Evolutionary conservation across 2,797 vertebrate genomes (phyloP).

Genomic region (Crax fasciolata): DNA sequence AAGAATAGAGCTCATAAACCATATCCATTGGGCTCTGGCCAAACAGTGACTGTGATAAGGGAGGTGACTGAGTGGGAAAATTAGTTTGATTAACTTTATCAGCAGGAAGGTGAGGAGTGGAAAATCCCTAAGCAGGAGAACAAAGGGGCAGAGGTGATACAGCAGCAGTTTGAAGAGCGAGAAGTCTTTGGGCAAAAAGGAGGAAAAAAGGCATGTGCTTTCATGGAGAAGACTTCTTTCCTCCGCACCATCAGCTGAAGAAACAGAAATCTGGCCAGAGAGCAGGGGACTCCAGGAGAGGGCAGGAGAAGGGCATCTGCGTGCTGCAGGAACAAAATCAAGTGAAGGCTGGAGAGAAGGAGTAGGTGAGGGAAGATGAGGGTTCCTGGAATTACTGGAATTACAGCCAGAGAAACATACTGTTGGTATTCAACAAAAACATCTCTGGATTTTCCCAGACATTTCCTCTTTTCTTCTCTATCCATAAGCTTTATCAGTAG

Average conservation of each 20-base stretch:
- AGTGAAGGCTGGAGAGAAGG: accelerated
- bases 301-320: not conserved
- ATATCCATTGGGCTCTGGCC: constrained; percentile 43
- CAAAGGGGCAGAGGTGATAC: constrained; percentile 67
- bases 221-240: not conserved
- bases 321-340: not conserved
- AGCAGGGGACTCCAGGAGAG: not conserved
- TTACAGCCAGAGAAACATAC: not conserved
- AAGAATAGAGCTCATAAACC: constrained; percentile 42
- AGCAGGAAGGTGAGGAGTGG: constrained; percentile 66
- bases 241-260: not conserved
- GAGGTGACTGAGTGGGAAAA: constrained; percentile 66
- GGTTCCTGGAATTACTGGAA: not conserved
- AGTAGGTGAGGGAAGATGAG: not conserved
- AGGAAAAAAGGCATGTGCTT: not conserved
- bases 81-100: constrained; percentile 70
- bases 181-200: not conserved
- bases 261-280: not conserved
- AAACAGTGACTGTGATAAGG: constrained; percentile 59
- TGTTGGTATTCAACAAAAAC: not conserved
- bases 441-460: not conserved
- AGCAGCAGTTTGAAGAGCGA: not conserved
- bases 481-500: not conserved
- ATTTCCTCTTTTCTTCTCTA: not conserved
- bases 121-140: constrained; percentile 63